A percentile compares a stretch with the other conserved stretches of the same genome.
These are phyloP conservation scores for Corydoras maculifer DNA, from an alignment of 2,113 vertebrate species.

Conservation along the genomic window DNA sequence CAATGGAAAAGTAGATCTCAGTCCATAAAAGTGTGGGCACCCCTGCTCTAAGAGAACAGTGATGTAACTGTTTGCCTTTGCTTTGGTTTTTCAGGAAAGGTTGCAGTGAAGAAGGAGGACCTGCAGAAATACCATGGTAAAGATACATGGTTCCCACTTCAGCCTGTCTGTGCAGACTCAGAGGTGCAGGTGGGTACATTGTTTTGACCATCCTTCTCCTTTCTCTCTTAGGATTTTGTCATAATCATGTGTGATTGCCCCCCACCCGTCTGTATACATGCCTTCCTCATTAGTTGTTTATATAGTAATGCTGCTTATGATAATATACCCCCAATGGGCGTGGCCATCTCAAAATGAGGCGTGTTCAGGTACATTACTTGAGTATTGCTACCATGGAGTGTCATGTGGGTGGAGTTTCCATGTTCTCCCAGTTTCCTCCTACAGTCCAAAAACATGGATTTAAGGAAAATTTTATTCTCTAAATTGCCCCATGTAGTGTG, in stretches of 20 bases:
- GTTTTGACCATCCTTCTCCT: slow-evolving; percentile 8
- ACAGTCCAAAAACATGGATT: too few relatives aligned
- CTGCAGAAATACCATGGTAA: slow-evolving; percentile 93
- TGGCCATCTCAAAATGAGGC: too few relatives aligned
- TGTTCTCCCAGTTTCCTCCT: too few relatives aligned
- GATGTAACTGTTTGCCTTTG: neutral
- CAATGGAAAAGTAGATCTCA: too few relatives aligned
- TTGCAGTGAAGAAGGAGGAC: slow-evolving; percentile 94
- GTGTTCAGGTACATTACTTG: too few relatives aligned
- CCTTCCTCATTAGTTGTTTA: neutral
- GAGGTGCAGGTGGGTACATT: slow-evolving; percentile 86
- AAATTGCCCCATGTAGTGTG: too few relatives aligned
- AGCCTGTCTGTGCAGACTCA: slow-evolving; percentile 93
- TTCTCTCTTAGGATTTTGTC: neutral
- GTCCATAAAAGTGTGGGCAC: too few relatives aligned
- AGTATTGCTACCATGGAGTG: too few relatives aligned
- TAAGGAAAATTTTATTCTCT: too few relatives aligned
- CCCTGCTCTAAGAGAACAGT: neutral
- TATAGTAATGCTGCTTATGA: neutral
- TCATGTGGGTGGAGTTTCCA: too few relatives aligned
- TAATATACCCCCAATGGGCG: too few relatives aligned
- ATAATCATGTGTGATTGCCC: too few relatives aligned
- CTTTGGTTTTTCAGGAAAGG: slow-evolving; percentile 72
- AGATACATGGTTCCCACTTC: slow-evolving; percentile 97
- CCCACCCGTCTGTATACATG: neutral